These are phyloP conservation scores for Neoaliturus tenellus DNA, from an alignment of 2,888 invertebrate species.

Conservation along the genomic window DNA sequence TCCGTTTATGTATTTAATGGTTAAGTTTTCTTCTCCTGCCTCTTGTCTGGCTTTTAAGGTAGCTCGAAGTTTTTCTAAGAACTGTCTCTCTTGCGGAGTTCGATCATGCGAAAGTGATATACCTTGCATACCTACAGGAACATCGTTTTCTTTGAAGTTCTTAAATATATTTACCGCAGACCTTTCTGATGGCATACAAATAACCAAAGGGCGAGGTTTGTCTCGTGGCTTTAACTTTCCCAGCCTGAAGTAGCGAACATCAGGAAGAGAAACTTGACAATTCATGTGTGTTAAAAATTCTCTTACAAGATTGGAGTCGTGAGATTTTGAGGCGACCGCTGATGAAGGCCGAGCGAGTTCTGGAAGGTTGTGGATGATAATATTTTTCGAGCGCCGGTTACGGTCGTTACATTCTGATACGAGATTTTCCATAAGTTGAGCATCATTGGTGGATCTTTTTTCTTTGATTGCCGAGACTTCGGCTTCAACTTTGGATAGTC, in stretches of 20 bases:
- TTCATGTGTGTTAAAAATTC: not conserved
- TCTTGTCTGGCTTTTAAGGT: not conserved
- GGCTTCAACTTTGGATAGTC: not conserved
- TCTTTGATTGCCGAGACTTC: not conserved
- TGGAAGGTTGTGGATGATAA: not conserved
- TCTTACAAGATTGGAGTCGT: not conserved
- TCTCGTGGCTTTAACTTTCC: not conserved
- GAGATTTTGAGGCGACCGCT: not conserved
- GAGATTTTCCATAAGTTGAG: not conserved
- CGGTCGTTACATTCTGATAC: not conserved
- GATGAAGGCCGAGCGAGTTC: not conserved
- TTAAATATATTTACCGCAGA: not conserved
- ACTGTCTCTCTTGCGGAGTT: not conserved
- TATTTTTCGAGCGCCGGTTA: not conserved
- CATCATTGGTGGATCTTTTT: not conserved
- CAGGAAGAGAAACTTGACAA: not conserved
- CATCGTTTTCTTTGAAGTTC: not conserved
- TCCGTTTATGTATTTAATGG: constrained; percentile 11
- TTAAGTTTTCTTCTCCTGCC: not conserved
- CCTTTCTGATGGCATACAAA: not conserved
- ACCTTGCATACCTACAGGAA: not conserved
- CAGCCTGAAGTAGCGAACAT: not conserved
- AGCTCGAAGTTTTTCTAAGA: not conserved
- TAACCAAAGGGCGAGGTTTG: not conserved
- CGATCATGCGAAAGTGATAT: constrained; percentile 7